These are phyloP conservation scores for Erethizon dorsatum DNA, from an alignment of 2,797 vertebrate genomes.

Conservation along the genomic window DNA sequence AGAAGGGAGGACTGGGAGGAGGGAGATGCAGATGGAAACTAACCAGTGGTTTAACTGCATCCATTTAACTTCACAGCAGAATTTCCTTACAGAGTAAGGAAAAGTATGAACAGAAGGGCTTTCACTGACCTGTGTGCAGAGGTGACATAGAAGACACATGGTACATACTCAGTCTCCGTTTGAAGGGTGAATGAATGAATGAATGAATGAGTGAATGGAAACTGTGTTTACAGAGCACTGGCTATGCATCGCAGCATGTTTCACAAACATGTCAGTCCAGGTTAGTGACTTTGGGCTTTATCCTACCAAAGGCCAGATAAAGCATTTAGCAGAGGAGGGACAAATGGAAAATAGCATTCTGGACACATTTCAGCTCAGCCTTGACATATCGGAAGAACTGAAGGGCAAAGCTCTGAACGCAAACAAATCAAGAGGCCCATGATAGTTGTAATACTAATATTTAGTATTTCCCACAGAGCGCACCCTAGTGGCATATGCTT, in stretches of 20 bases:
- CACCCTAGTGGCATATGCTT: accelerated
- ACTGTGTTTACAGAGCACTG: accelerated
- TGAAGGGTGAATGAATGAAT: neutral
- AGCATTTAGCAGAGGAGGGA: neutral
- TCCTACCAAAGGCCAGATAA: neutral
- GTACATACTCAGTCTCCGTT: neutral
- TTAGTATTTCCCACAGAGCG: neutral
- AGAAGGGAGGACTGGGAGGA: accelerated
- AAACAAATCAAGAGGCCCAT: neutral
- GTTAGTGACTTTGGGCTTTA: neutral
- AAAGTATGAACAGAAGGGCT: neutral
- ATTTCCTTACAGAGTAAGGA: neutral
- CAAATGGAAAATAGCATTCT: neutral
- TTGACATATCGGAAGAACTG: neutral
- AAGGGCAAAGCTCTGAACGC: neutral
- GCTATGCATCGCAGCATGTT: accelerated
- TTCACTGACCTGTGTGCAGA: too few relatives aligned
- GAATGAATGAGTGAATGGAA: too few relatives aligned
- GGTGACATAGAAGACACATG: neutral
- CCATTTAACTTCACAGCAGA: too few relatives aligned
- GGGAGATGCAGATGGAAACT: accelerated
- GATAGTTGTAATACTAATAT: accelerated
- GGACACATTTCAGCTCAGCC: neutral
- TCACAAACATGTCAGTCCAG: neutral
- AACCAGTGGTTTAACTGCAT: accelerated